A percentile compares a stretch with the other conserved stretches of the same genome.
Evolutionary conservation across 1,140 invertebrate genomes (phyloP).

Genomic region (Ostrea denselamellosa): DNA sequence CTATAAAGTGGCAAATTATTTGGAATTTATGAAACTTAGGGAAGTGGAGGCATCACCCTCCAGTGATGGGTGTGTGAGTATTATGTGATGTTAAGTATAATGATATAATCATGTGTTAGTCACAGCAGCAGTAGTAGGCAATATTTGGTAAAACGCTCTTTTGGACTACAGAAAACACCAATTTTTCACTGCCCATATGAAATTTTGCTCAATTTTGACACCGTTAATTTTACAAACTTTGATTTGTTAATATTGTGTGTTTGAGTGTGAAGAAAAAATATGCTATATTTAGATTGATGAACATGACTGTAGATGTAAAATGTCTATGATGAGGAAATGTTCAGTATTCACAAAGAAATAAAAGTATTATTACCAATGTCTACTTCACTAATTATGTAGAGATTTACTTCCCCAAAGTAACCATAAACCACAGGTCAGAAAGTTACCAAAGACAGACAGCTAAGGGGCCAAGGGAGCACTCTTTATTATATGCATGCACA

Average conservation of each 20-base stretch:
- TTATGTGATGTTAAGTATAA: no score
- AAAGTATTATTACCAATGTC: not conserved
- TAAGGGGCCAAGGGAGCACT: not conserved
- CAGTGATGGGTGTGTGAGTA: no score
- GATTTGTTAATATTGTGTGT: not conserved
- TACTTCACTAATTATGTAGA: not conserved
- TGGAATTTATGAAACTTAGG: no score
- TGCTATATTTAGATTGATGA: no score
- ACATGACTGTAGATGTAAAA: no score
- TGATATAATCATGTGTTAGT: no score
- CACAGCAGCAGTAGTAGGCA: no score
- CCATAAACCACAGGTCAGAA: not conserved
- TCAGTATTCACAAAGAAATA: constrained; percentile 15
- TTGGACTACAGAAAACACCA: not conserved
- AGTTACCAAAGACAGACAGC: not conserved
- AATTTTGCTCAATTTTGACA: not conserved
- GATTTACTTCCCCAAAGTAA: not conserved
- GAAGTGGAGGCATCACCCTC: no score
- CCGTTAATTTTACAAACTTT: not conserved
- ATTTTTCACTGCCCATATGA: no score
- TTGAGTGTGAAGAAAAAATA: not conserved
- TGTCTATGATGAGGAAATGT: not conserved
- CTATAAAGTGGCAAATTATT: no score
- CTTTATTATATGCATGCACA: not conserved
- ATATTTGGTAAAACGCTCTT: not conserved